phyloP scores from a whole-genome alignment of 2,888 invertebrate genomes.

The Lochmaea crataegi region DNA sequence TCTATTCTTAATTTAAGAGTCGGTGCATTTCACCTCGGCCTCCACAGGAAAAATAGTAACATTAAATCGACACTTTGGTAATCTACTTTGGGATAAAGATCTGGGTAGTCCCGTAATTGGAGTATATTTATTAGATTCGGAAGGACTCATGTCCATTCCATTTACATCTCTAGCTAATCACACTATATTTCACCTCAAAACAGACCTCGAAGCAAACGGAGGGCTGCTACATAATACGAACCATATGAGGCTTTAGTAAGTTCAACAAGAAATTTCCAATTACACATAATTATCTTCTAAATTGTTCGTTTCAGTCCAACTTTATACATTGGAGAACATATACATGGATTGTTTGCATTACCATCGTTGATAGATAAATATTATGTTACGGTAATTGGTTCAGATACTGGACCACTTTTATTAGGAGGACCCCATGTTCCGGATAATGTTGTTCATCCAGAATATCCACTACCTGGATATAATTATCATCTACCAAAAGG shows the following conservation, averaged over 20 bases:
- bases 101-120: slow-evolving; percentile 92
- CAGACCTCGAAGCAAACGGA: slow-evolving; percentile 59
- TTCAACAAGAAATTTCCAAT: slow-evolving; percentile 38
- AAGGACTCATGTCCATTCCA: slow-evolving; percentile 85
- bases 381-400: slow-evolving; percentile 82
- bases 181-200: slow-evolving; percentile 75
- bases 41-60: slow-evolving; percentile 89
- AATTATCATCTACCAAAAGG: slow-evolving; percentile 57
- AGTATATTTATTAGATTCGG: slow-evolving; percentile 81
- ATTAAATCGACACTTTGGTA: slow-evolving; percentile 83
- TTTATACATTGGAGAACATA: slow-evolving; percentile 90
- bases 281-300: background rate
- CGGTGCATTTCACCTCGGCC: slow-evolving; percentile 90
- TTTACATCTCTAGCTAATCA: slow-evolving; percentile 91
- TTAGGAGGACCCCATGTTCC: slow-evolving; percentile 76
- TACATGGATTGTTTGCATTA: slow-evolving; percentile 89
- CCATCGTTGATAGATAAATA: slow-evolving; percentile 93
- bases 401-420: slow-evolving; percentile 74
- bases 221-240: slow-evolving; percentile 62
- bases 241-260: slow-evolving; percentile 69
- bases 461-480: slow-evolving; percentile 59
- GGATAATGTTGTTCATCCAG: slow-evolving; percentile 54
- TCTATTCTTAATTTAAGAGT: slow-evolving; percentile 69
- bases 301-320: slow-evolving; percentile 76
- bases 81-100: slow-evolving; percentile 88